Base-by-base conservation (phyloP, 2,888 invertebrate genomes). In the Pristionchus maxplancki region DNA sequence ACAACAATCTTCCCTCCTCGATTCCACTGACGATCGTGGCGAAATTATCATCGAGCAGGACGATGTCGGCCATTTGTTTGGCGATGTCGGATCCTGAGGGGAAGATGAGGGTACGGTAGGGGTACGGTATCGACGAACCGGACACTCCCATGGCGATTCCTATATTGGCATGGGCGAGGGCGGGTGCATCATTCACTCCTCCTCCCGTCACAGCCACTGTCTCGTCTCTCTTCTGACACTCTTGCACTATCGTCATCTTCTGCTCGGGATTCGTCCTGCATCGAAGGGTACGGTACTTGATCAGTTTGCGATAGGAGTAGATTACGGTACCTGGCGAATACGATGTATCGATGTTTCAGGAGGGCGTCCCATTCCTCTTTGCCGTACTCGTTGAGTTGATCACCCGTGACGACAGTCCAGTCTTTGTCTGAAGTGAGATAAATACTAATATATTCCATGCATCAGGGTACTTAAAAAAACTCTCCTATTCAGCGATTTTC, bases 61-160 rank as follows among this genome's bases (percentile, higher is more conserved):
- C 93, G 74, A 93, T 93, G 87, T 93, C 93, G 1, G 93, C 93
- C n/a, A 92, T 91, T 83, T 92, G 92, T 71, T 93, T 93, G 15
- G 93, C 93, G 40, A 93, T 91, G 82, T 93, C 93, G 88, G 92
- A 90, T 64, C 93, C 92, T 91, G 37, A 31, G 82, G n/a, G 13
- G 31, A 31, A 31, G n/a, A 31, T 31, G 28, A 44, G 15, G 53
- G 34, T 82, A 82, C 9, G 44, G 17, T 81, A 17, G 13, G 24
- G 48, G 50, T 17, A 81, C 28, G 31, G 31, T 17, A 37, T 31
- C 9, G 34, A 31, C 34, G 31, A 40, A 84, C 93, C 93, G 67
- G 91, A 91, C 9, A 91, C 58, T 53, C 94, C 94, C 94, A 94
- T 94, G 8, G 94, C 94, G 40, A 94, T 94, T 82, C 94, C 94